Base-by-base conservation (phyloP, 2,888 invertebrate genomes). In the Fragum sueziense region DNA sequence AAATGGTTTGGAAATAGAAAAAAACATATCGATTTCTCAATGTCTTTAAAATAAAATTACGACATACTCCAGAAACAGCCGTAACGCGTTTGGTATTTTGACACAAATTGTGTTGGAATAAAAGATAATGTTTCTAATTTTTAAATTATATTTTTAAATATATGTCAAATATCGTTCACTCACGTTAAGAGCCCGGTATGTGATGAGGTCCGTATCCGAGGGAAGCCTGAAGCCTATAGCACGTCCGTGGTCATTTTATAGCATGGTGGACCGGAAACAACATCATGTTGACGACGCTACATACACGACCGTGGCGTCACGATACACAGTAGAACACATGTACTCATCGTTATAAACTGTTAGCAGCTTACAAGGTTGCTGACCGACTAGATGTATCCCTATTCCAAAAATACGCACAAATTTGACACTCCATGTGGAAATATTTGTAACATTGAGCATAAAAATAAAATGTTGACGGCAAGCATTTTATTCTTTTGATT, bases 201-300 rank as follows among this genome's bases (percentile, higher is more conserved):
- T 37, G 20, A 20, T 65, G 65, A 65, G 65, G 65, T 65, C 65
- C 65, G 65, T 37, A n/a, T 37, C 41, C 41, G 27, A 22, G 37
- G 65, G 65, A 65, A 34, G 37, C 65, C 65, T 65, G 65, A 65
- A 29, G 41, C 25, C 41, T 6, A 33, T 41, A 2, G n/a, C 33
- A 22, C 22, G 2, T 20, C 27, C 20, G 7, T 22, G 25, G 41
- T 27, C n/a, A 22, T 65, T 61, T 41, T 25, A 25, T 34, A 41
- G 34, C 1, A 65, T 57, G 57, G 41, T 25, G 20, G 65, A 41
- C 65, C 37, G 65, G 65, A 65, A 65, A 41, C 65, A 11, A 11
- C 37, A 41, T 41, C 65, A 27, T 65, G 65, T 65, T 34, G 34
- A 9, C 33, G n/a, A 37, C 22, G 11, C 34, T 37, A 14, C 25